These are phyloP conservation scores for Micromussa lordhowensis DNA, from an alignment of 92 coral and sea anemone genomes.

Conservation along the genomic window DNA sequence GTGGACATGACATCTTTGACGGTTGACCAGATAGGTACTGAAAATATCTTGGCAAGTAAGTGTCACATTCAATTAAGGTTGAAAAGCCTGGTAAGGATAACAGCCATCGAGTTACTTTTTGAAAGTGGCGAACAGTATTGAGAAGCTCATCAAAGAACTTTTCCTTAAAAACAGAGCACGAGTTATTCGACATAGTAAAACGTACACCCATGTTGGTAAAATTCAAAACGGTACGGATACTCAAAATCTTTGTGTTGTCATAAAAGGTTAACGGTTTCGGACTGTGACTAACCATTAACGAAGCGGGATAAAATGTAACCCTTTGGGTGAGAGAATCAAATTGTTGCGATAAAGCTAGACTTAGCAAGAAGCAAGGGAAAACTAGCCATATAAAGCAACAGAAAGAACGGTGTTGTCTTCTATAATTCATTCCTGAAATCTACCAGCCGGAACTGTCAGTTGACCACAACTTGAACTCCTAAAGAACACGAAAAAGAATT, in stretches of 20 bases:
- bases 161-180: background rate
- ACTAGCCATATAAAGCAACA: background rate
- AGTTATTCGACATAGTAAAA: background rate
- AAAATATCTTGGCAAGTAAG: too few relatives aligned
- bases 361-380: background rate
- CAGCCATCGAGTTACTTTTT: too few relatives aligned
- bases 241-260: background rate
- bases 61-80: too few relatives aligned
- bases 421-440: background rate
- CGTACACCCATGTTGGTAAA: background rate
- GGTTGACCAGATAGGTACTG: too few relatives aligned
- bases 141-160: too few relatives aligned
- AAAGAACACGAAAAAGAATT: background rate
- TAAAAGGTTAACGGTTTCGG: background rate
- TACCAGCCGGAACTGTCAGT: background rate
- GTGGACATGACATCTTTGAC: background rate
- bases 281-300: background rate
- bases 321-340: background rate
- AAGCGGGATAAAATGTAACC: constrained; percentile 3
- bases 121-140: too few relatives aligned
- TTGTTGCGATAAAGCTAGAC: background rate
- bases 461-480: background rate
- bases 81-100: too few relatives aligned
- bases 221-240: background rate
- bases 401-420: background rate